Evolutionary conservation across 1,140 invertebrate species (phyloP), one percentile per base, ranked within the genome.

Genomic region (Centruroides sculpturatus): DNA sequence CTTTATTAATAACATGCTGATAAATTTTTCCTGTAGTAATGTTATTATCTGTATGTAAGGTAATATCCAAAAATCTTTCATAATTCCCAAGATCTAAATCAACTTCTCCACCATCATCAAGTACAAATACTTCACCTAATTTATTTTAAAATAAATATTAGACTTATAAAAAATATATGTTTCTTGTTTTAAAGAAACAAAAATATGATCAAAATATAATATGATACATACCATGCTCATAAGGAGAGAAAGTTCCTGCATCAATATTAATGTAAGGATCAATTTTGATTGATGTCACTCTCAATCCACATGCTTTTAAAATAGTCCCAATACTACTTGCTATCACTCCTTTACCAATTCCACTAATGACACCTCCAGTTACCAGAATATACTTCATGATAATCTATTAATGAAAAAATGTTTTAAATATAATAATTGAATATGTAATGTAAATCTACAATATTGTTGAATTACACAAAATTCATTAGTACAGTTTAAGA

Each of bases 11-110:
- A 9, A 99, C 93, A 71, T 86, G 78, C 71, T 95, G 84, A 75
- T 98, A 99, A 64, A 99, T 96, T 79, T 99, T 99, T 10, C 97
- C 97, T n/a, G 95, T 99, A 0, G 97, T 99, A 59, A 99, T 99
- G 73, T 99, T 99, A 71, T 99, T 99, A 66, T 98, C 92, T 61
- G 82, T 81, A 71, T 92, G 90, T 5, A 99, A 76, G 0, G 90
- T 96, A n/a, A 99, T 83, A 72, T 99, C 92, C 48, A 99, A 74
- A 72, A 99, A 99, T 51, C 97, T 78, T 74, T 99, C 97, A 76
- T 99, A 99, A 77, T 99, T 99, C 49, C 97, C 97, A 63, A 99
- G 78, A 81, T 99, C 97, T 65, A 99, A 80, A 78, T 99, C 97
- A 34, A 99, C 97, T 78, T 99, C 97, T 47, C 94, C 94, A 49